These are phyloP conservation scores for Venustoraphidia nigricollis DNA, from an alignment of 2,888 invertebrate species.

Conservation along the genomic window DNA sequence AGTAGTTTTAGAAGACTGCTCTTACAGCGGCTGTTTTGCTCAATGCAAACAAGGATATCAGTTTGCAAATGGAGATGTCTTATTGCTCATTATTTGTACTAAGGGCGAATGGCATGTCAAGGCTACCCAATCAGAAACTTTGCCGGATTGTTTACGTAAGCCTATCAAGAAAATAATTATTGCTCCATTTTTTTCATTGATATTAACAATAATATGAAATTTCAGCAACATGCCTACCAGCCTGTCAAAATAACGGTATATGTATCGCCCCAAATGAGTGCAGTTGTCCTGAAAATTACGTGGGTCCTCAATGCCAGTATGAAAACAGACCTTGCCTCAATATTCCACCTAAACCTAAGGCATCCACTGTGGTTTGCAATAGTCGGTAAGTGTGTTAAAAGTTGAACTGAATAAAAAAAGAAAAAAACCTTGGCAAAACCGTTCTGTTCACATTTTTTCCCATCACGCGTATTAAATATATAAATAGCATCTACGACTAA, in stretches of 20 bases:
- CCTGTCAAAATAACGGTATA: slow-evolving; percentile 67
- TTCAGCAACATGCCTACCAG: slow-evolving; percentile 58
- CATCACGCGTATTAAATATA: no score
- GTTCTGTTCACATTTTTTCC: no score
- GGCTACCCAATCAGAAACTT: slow-evolving; percentile 27
- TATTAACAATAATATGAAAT: slow-evolving; percentile 10
- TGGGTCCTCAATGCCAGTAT: slow-evolving; percentile 58
- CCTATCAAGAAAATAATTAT: slow-evolving; percentile 7
- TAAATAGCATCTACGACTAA: no score
- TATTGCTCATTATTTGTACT: slow-evolving; percentile 30
- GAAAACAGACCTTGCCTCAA: slow-evolving; percentile 56
- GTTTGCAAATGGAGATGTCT: slow-evolving; percentile 35
- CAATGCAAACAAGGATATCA: slow-evolving; percentile 31
- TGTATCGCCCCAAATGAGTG: slow-evolving; percentile 64
- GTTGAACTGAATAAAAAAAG: background rate
- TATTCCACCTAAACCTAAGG: slow-evolving; percentile 46
- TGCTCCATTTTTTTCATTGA: background rate
- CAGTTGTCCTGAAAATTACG: slow-evolving; percentile 54
- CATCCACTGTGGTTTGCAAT: slow-evolving; percentile 44
- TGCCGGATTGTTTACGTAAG: slow-evolving; percentile 50
- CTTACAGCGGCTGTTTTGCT: slow-evolving; percentile 32
- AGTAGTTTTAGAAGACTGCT: slow-evolving; percentile 18
- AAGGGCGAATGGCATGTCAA: slow-evolving; percentile 32
- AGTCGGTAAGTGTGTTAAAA: slow-evolving; percentile 37
- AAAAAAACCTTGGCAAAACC: no score